Base-by-base conservation (phyloP, 1,140 invertebrate species). In the Phocides pigmalion region DNA sequence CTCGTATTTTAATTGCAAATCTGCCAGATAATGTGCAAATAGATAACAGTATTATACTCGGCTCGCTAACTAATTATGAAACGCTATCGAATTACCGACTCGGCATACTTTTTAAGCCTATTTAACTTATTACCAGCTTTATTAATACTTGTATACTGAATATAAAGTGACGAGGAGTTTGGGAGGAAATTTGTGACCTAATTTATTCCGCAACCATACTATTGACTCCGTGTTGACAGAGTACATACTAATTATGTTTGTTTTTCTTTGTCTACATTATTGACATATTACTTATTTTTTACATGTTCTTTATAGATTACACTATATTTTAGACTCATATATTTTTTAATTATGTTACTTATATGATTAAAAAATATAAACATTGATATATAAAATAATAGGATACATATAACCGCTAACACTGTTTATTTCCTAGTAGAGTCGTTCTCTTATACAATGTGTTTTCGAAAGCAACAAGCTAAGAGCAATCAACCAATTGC, bases 1-100 rank as follows among this genome's bases (percentile, higher is more conserved):
- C 84, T 81, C 83, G 76, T 84, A 87, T 89, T 90, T 89, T 90
- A 90, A 90, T 90, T 90, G 88, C 85, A 90, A 90, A 90, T 90
- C 86, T 88, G 82, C 84, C 81, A 87, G 88, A 88, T 89, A 89
- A 90, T 89, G 86, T 80, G 82, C 81, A 89, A 90, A 90, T 90
- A 88, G 85, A 90, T 89, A 90, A 89, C 86, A 71, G 81, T 72
- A 88, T 90, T 90, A 88, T 86, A 86, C 81, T 79, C 79, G 66
- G 74, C 83, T 87, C 81, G 82, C 79, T 88, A 72, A 82, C 78
- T 84, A 84, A 89, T 89, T 87, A 83, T 89, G 79, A 80, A 81
- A 73, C 72, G 78, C 74, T 80, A 84, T 90, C 68, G 69, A 81
- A 80, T 87, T 81, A 75, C 64, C 39, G 70, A 66, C 50, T 56